phyloP scores from a whole-genome alignment of 2,888 invertebrate genomes.

The Idaea aversata region DNA sequence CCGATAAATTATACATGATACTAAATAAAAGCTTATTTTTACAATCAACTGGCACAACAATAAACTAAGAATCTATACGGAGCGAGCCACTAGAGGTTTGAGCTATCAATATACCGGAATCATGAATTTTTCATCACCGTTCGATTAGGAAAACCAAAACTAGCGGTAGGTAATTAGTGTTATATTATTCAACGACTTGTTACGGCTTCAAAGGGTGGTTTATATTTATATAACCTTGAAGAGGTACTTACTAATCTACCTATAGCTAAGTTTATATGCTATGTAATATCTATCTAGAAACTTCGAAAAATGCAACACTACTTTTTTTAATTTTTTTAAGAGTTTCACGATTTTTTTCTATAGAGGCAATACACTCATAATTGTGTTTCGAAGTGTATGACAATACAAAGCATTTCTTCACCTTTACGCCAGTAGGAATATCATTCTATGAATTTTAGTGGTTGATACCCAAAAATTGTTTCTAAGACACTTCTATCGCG shows the following conservation, averaged over 20 bases:
- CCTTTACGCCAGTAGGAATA: too few species aligned
- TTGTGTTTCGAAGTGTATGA: too few species aligned
- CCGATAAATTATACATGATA: neutral
- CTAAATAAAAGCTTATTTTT: neutral
- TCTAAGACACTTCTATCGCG: too few species aligned
- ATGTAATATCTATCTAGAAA: too few species aligned
- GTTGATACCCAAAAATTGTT: too few species aligned
- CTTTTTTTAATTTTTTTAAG: too few species aligned
- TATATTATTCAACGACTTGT: conserved; percentile 9
- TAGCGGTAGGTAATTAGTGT: conserved; percentile 9
- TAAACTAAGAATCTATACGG: neutral
- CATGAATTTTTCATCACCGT: conserved; percentile 15
- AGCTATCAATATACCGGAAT: neutral
- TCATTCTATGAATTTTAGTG: too few species aligned
- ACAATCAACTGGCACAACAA: neutral
- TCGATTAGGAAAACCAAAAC: conserved; percentile 12
- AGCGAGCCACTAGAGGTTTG: neutral
- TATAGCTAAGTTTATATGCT: too few species aligned
- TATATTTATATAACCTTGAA: neutral
- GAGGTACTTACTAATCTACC: neutral
- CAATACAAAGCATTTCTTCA: too few species aligned
- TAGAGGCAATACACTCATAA: too few species aligned
- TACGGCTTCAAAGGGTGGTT: neutral
- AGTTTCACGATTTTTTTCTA: too few species aligned
- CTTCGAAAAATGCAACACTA: too few species aligned